Conservation (phyloP, 2,888 invertebrate genomes). For the Dermolepida albohirtum region DNA sequence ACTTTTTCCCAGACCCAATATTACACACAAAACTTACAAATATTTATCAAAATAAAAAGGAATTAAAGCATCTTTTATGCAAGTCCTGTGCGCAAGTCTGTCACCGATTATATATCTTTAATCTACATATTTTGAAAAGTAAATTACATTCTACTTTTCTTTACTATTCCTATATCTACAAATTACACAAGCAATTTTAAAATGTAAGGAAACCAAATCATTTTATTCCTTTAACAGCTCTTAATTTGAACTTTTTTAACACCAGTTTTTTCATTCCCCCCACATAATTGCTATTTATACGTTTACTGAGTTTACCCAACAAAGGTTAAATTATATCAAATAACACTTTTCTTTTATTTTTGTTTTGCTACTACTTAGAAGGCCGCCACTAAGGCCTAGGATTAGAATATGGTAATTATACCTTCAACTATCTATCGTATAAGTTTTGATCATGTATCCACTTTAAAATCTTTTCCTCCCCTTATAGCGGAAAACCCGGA, state of each 20-base stretch:
- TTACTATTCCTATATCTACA: too few species aligned
- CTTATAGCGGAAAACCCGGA: constrained; percentile 80
- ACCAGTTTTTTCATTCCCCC: not conserved
- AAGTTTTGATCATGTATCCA: constrained; percentile 27
- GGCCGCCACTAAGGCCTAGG: constrained; percentile 91
- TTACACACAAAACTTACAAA: too few species aligned
- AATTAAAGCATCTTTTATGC: too few species aligned
- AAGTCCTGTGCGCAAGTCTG: too few species aligned
- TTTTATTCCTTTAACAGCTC: not conserved
- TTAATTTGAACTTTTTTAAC: not conserved
- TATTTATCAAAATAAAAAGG: too few species aligned
- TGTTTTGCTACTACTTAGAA: constrained; percentile 65
- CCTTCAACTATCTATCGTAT: constrained; percentile 43
- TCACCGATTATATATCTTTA: too few species aligned
- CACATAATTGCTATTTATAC: not conserved
- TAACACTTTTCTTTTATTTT: constrained; percentile 36
- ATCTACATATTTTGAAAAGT: too few species aligned
- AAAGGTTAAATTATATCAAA: not conserved
- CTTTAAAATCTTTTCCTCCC: constrained; percentile 5
- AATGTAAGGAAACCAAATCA: too few species aligned
- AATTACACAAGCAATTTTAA: too few species aligned
- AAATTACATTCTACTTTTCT: too few species aligned
- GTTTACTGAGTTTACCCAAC: not conserved
- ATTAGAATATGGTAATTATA: constrained; percentile 90
- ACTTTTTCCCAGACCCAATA: too few species aligned